Conservation (phyloP, 2,797 vertebrate species). For the Remorina albescens region DNA sequence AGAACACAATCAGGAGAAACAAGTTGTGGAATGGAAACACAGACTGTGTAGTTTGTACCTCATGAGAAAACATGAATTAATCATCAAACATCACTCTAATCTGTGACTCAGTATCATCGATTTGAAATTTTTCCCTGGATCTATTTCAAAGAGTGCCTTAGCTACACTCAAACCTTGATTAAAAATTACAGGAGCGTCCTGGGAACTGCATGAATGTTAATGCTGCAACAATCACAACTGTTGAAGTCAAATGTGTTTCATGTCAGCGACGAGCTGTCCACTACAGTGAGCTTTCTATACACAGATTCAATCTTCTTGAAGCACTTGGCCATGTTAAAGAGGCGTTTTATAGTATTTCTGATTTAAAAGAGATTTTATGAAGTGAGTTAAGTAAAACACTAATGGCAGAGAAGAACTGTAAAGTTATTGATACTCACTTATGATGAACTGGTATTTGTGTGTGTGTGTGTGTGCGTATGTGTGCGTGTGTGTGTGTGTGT, state of each 20-base stretch:
- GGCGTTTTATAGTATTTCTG: conserved; percentile 20
- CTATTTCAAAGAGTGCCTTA: not conserved
- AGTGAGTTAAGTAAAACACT: conserved; percentile 29
- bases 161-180: not conserved
- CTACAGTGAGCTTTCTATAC: conserved; percentile 4
- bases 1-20: conserved; percentile 2
- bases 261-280: conserved; percentile 18
- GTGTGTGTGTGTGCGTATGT: too few species aligned
- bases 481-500: too few species aligned
- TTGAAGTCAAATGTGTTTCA: not conserved
- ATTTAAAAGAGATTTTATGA: conserved; percentile 43
- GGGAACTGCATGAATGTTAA: not conserved
- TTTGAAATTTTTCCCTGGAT: not conserved
- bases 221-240: not conserved
- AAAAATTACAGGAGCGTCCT: not conserved
- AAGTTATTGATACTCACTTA: conserved; percentile 29
- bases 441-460: too few species aligned
- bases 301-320: too few species aligned
- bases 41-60: not conserved
- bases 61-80: not conserved
- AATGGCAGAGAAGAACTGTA: conserved; percentile 19
- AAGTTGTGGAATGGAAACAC: conserved; percentile 8
- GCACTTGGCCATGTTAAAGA: conserved; percentile 31
- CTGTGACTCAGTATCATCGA: not conserved
- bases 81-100: not conserved